phyloP scores from a whole-genome alignment of 2,113 vertebrate species.

The Notechis scutatus region DNA sequence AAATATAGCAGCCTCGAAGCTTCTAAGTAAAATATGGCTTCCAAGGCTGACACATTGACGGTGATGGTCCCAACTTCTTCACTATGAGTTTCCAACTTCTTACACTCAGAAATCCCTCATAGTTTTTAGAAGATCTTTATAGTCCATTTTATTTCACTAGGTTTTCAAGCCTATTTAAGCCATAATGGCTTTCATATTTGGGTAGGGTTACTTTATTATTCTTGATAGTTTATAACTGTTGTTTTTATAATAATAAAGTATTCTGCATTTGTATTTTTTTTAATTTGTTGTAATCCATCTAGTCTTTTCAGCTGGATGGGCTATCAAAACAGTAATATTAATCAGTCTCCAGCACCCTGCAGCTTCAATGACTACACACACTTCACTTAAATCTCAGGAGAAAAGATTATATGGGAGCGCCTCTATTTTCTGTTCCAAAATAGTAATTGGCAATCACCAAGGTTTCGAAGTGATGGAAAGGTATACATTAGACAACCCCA shows the following conservation, averaged over 20 bases:
- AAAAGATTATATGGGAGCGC: neutral
- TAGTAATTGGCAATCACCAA: neutral
- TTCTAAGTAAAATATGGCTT: too few relatives aligned
- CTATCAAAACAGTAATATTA: neutral
- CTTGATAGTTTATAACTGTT: neutral
- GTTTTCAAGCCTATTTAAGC: neutral
- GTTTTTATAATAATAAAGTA: neutral
- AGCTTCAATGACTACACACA: neutral
- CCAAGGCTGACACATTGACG: neutral
- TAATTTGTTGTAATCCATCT: neutral
- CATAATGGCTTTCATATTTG: neutral
- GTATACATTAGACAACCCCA: neutral
- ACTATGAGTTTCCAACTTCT: neutral
- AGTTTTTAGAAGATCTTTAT: neutral
- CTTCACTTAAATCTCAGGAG: neutral
- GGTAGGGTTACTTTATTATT: neutral
- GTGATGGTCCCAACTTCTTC: neutral
- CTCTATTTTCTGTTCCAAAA: neutral
- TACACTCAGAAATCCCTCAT: neutral
- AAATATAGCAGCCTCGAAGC: too few relatives aligned
- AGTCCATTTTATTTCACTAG: neutral
- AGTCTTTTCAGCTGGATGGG: neutral
- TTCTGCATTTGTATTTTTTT: neutral
- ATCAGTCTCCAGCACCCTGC: neutral
- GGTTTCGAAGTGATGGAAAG: neutral